Evolutionary conservation across 2,113 vertebrate species (phyloP).

Genomic region (Rhinogobius similis): DNA sequence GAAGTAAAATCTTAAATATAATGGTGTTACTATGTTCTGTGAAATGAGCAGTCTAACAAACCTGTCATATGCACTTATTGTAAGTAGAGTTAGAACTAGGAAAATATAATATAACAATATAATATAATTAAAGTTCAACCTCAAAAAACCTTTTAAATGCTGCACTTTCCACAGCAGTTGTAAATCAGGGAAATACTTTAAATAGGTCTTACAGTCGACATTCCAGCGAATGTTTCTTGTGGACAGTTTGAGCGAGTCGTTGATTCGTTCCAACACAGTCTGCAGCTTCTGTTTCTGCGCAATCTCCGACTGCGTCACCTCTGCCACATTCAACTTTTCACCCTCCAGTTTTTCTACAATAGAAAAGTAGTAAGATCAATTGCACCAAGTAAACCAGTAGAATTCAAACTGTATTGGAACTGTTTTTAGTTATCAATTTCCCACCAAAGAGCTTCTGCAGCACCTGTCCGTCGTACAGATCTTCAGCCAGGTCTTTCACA

Average conservation of each 20-base stretch:
- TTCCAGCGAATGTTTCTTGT: conserved; percentile 91
- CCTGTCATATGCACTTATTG: too few relatives aligned
- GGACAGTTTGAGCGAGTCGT: conserved; percentile 89
- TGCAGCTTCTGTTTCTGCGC: conserved; percentile 97
- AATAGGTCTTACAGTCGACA: conserved; percentile 86
- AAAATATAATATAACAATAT: too few relatives aligned
- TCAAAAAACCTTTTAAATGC: neutral
- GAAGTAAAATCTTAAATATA: too few relatives aligned
- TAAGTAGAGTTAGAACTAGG: too few relatives aligned
- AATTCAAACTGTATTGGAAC: neutral
- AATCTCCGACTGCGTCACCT: conserved; percentile 94
- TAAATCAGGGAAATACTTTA: neutral
- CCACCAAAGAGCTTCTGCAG: conserved; percentile 95
- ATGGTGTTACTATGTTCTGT: too few relatives aligned
- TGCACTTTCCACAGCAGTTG: neutral
- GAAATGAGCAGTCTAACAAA: too few relatives aligned
- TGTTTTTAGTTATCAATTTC: conserved; percentile 16
- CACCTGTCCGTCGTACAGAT: conserved; percentile 96
- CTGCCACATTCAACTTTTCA: conserved; percentile 91
- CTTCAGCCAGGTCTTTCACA: conserved; percentile 95
- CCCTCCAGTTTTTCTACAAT: conserved; percentile 87
- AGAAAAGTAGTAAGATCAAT: neutral
- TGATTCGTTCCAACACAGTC: conserved; percentile 91
- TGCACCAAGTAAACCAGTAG: neutral
- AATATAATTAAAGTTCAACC: too few relatives aligned